Evolutionary conservation across 53 echinoderm and acorn worm species (phyloP).

Genomic region (Echinometra lucunter): DNA sequence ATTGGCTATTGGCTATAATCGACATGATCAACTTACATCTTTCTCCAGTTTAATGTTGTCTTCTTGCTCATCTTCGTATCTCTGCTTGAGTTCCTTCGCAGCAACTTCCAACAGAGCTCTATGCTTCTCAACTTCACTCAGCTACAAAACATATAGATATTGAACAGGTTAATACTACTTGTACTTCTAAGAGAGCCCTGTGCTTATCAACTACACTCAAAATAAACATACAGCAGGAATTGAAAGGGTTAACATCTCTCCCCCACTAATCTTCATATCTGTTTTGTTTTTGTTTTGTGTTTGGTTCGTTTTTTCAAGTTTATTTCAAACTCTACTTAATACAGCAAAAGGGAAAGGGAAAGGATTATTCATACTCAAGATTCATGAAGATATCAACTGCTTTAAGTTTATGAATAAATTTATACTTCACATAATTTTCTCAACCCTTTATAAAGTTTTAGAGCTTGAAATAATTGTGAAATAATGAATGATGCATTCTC

Average conservation of each 20-base stretch:
- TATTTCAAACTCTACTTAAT: too few relatives aligned
- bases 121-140: conserved; percentile 86
- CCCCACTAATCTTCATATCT: background rate
- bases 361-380: too few relatives aligned
- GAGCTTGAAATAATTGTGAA: too few relatives aligned
- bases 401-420: too few relatives aligned
- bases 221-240: background rate
- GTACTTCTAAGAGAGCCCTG: background rate
- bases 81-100: conserved; percentile 77
- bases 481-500: too few relatives aligned
- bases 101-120: conserved; percentile 81
- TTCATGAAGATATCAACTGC: too few relatives aligned
- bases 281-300: too few relatives aligned
- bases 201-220: background rate
- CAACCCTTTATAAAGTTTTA: too few relatives aligned
- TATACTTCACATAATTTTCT: too few relatives aligned
- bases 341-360: too few relatives aligned
- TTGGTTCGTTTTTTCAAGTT: too few relatives aligned
- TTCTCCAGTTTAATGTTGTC: conserved; percentile 78
- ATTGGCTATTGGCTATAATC: too few relatives aligned
- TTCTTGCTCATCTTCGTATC: conserved; percentile 82
- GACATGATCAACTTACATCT: conserved; percentile 71
- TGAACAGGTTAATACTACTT: background rate
- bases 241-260: background rate
- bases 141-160: conserved; percentile 56